Base-by-base conservation (phyloP, 2,113 vertebrate species). In the Pachyramphus minor region DNA sequence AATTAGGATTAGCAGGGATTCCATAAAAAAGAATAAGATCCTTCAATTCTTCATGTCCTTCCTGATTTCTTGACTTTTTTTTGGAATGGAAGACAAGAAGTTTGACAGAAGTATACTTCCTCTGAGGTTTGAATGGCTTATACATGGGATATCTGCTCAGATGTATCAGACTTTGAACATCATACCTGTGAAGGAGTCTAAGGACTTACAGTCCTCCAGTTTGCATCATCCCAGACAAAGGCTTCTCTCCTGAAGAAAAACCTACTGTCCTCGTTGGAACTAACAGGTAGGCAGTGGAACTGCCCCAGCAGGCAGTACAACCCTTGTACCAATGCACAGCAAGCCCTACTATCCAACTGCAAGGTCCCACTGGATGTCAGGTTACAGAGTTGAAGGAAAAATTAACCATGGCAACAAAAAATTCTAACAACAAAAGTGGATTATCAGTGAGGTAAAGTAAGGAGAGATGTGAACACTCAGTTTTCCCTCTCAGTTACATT, bases 181-280 rank as follows among this genome's bases (percentile, higher is more conserved):
- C 0, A 0, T 12, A 75, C 15, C 31, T 52, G 19, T 37, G 16
- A 28, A 92, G 19, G 9, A 81, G 27, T 45, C 7, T 20, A 23
- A 58, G 16, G 31, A 53, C 17, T 84, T 92, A 45, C 14, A 67
- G 41, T 53, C 12, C 42, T 94, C 31, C 37, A 21, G 2, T 23
- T 66, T 71, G 27, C 58, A 82, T 7, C 0, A 0, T 31, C n/a
- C 23, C 56, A 79, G 27, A 35, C 19, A 95, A 85, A 67, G 35
- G 22, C 17, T 67, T 50, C 19, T 45, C 14, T 55, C 35, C 24
- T 41, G 11, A 83, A 80, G 30, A 60, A 88, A 56, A 25, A 76
- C 6, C 13, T 62, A 13, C 11, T 31, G 9, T 41, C 58, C 22
- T 30, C 58, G 19, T 3, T 75, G 53, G 52, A 82, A 59, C n/a